Evolutionary conservation across 2,113 vertebrate genomes (phyloP).

Genomic region (Hiodon alosoides): DNA sequence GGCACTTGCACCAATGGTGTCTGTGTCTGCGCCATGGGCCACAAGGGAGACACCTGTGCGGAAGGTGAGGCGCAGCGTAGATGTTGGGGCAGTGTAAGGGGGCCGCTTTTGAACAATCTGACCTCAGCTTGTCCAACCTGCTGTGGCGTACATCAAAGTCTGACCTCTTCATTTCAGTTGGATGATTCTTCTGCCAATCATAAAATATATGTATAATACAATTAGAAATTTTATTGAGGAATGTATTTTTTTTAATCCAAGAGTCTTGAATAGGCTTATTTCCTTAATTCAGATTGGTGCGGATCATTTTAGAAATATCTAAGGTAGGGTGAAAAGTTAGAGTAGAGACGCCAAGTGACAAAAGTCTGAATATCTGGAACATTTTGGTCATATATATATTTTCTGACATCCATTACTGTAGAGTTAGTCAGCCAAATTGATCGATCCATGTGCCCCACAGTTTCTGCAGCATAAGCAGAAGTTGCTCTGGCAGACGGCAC

Average conservation of each 20-base stretch:
- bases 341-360: background rate
- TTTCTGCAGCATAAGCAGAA: conserved; percentile 82
- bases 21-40: conserved; percentile 74
- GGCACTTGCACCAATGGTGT: conserved; percentile 78
- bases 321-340: conserved; percentile 10
- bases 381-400: conserved; percentile 44
- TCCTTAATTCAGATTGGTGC: too few relatives aligned
- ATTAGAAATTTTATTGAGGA: conserved; percentile 42
- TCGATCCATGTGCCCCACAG: conserved; percentile 74
- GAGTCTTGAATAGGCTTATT: too few relatives aligned
- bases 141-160: too few relatives aligned
- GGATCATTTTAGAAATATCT: too few relatives aligned
- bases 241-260: conserved; percentile 27
- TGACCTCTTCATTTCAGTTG: background rate
- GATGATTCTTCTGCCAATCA: background rate
- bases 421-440: conserved; percentile 81
- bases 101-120: background rate
- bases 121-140: too few relatives aligned
- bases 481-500: conserved; percentile 55
- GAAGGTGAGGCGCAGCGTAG: conserved; percentile 61
- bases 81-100: background rate
- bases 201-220: background rate
- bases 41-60: conserved; percentile 78
- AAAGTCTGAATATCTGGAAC: conserved; percentile 3
- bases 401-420: conserved; percentile 78